Evolutionary conservation across 2,797 vertebrate genomes (phyloP), one percentile per base, ranked within the genome.

Genomic region (Aeoliscus strigatus): DNA sequence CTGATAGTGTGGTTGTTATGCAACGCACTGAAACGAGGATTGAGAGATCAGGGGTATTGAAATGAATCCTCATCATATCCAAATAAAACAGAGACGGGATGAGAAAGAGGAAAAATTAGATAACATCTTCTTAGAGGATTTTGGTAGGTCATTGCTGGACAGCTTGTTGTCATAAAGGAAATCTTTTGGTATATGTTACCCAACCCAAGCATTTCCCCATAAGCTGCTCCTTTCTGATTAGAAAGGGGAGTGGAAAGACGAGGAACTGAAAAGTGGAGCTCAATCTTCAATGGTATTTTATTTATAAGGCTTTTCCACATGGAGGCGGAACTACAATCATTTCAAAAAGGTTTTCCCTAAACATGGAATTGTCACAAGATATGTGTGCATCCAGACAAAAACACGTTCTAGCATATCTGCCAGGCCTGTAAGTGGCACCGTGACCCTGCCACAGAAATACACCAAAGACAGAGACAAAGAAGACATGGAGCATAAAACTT

Each of bases 1-100:
- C 80, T 69, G 68, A 83, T 70, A 66, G 67, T 49, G 66, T 58
- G 54, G 75, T 80, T 51, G 63, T 85, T 87, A 78, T 51, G 35
- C 84, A 84, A 86, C 72, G 52, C 51, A 48, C 62, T 50, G 48
- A 70, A 69, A 58, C 57, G 52, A 59, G 71, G 73, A 82, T 69
- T 69, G 66, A 79, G 70, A 79, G 78, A 73, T 79, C 66, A 39
- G 65, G 53, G 42, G 71, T 74, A 74, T 62, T 71, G 60, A 72
- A 76, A 75, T 59, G 56, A 61, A 76, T 76, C 60, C 39, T 73
- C 48, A 57, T 64, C 66, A 39, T 67, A 50, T 26, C 54, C 28
- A 73, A 70, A 71, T 60, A 58, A 61, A 62, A 53, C 15, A 16
- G 27, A n/a, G 29, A 28, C 25, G 31, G 37, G 11, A 35, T 12